Conservation (phyloP, 2,797 vertebrate species). For the Sebastes cheni region DNA sequence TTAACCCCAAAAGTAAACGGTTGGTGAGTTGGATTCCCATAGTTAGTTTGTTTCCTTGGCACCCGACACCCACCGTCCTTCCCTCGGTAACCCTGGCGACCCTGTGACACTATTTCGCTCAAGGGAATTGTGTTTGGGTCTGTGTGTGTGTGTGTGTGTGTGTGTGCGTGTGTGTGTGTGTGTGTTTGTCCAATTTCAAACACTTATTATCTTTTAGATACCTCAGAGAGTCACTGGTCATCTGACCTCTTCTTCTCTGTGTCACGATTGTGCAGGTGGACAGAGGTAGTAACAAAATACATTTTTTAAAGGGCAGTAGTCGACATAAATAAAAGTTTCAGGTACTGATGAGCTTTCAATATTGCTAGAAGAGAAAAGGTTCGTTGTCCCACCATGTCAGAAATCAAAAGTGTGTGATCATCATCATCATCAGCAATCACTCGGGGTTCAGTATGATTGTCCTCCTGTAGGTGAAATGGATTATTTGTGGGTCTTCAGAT, state of each 20-base stretch:
- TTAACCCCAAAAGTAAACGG: slow-evolving; percentile 69
- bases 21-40: slow-evolving; percentile 51
- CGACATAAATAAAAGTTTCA: background rate
- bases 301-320: background rate
- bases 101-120: slow-evolving; percentile 39
- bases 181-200: slow-evolving; percentile 16
- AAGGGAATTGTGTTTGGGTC: slow-evolving; percentile 4
- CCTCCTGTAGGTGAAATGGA: background rate
- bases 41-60: slow-evolving; percentile 65
- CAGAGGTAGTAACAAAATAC: background rate
- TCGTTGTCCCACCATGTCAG: background rate
- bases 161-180: slow-evolving; percentile 3
- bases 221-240: background rate
- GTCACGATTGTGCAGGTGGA: background rate
- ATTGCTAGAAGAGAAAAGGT: background rate
- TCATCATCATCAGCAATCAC: too few relatives aligned
- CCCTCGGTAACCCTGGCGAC: slow-evolving; percentile 51
- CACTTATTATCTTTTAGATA: background rate
- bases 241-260: slow-evolving; percentile 1
- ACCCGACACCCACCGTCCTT: slow-evolving; percentile 44
- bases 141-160: slow-evolving; percentile 2
- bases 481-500: background rate
- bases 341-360: background rate
- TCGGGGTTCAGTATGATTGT: background rate
- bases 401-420: background rate